Percentiles rank a stretch among this genome's conserved stretches.
Evolutionary conservation across 2,113 vertebrate genomes (phyloP).

Genomic region (Puffinus mauretanicus): DNA sequence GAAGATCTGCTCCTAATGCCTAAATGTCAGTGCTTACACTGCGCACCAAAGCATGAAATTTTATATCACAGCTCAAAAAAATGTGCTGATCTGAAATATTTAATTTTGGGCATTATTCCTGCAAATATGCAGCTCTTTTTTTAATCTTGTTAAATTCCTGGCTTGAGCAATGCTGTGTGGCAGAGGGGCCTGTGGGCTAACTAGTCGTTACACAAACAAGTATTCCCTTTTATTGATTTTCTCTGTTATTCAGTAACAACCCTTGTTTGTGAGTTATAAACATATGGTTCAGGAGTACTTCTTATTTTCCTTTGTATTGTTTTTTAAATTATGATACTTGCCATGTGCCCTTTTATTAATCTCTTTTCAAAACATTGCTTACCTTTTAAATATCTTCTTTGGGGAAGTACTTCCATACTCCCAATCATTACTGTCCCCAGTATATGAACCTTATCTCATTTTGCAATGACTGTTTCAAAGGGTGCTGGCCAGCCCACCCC

Average conservation of each 20-base stretch:
- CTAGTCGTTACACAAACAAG: not conserved
- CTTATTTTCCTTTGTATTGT: not conserved
- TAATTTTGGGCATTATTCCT: not conserved
- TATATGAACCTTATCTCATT: not conserved
- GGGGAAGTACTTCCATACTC: not conserved
- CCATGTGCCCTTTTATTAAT: not conserved
- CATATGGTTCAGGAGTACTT: not conserved
- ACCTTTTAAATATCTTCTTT: not conserved
- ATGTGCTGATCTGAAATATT: not conserved
- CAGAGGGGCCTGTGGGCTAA: not conserved
- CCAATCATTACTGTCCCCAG: not conserved
- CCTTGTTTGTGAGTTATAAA: not conserved
- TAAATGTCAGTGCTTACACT: not conserved
- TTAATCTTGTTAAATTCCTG: not conserved
- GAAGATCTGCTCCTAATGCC: not conserved
- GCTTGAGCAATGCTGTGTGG: not conserved
- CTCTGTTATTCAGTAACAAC: not conserved
- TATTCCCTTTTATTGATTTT: not conserved
- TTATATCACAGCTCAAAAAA: not conserved
- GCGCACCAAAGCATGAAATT: not conserved
- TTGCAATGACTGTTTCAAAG: not conserved
- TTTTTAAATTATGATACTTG: not conserved
- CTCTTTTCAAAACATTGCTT: not conserved
- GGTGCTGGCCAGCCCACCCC: not conserved
- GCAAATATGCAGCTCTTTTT: not conserved